phyloP scores from a whole-genome alignment of 2,888 invertebrate species.

The Cerastoderma edule region DNA sequence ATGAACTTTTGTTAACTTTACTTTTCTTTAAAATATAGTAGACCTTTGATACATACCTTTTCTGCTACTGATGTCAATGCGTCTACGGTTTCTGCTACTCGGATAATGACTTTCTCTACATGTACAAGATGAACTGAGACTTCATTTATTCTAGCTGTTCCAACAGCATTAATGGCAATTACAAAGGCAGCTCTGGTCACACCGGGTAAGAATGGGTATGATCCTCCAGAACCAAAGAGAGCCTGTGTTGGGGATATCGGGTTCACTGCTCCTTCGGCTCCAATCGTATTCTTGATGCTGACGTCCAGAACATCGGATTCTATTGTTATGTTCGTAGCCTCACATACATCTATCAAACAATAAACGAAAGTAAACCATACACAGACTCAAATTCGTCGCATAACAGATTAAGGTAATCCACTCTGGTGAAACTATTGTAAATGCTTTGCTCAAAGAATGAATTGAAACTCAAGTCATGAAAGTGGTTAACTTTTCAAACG shows the following conservation, averaged over 20 bases:
- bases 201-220: slow-evolving; percentile 14
- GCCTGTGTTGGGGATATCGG: slow-evolving; percentile 28
- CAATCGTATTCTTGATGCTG: slow-evolving; percentile 15
- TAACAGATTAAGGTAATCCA: neutral
- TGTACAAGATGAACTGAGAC: slow-evolving; percentile 20
- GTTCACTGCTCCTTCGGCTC: neutral
- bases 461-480: neutral
- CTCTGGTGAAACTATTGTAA: neutral
- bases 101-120: slow-evolving; percentile 20
- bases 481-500: neutral
- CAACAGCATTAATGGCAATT: slow-evolving; percentile 7
- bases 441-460: neutral
- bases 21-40: neutral
- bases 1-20: neutral
- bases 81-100: slow-evolving; percentile 9
- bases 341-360: slow-evolving; percentile 22
- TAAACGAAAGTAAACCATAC: neutral
- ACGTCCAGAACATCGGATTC: slow-evolving; percentile 20
- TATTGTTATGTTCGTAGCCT: slow-evolving; percentile 1
- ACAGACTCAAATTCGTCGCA: neutral
- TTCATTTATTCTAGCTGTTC: slow-evolving; percentile 23
- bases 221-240: slow-evolving; percentile 28
- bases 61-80: neutral
- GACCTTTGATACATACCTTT: slow-evolving; percentile 11
- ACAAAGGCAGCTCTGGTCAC: slow-evolving; percentile 19